A percentile compares a stretch with the other conserved stretches of the same genome.
phyloP scores from a whole-genome alignment of 2,113 vertebrate species.

The Phocoena sinus region DNA sequence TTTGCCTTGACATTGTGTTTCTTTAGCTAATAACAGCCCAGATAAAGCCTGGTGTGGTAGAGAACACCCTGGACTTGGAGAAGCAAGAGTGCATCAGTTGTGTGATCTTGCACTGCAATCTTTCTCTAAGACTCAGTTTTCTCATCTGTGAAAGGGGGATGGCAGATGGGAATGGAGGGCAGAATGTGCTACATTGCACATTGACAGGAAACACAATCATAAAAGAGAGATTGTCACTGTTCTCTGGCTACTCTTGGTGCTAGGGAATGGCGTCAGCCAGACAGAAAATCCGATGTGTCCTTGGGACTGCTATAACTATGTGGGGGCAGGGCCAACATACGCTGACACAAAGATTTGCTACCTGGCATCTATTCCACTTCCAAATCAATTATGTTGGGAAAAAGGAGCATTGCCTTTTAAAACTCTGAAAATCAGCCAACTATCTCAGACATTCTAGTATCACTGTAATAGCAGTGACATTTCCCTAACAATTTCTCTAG shows the following conservation, averaged over 20 bases:
- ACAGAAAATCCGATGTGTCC: fast-evolving
- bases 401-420: background rate
- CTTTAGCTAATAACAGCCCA: background rate
- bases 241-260: background rate
- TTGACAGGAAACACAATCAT: fast-evolving
- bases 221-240: fast-evolving
- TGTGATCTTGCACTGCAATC: background rate
- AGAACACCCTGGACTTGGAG: background rate
- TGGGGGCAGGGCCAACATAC: no score
- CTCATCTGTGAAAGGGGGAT: background rate
- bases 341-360: slow-evolving; percentile 8
- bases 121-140: background rate
- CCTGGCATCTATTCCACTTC: background rate
- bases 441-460: background rate
- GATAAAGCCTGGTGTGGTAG: background rate
- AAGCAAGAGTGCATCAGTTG: background rate
- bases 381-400: slow-evolving; percentile 20
- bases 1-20: background rate
- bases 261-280: background rate
- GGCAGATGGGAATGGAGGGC: background rate
- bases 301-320: no score
- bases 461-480: fast-evolving
- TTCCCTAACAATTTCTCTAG: background rate
- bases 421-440: background rate
- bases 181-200: background rate